Evolutionary conservation across 2,888 invertebrate genomes (phyloP), one percentile per base, ranked within the genome.

Genomic region (Hanleya hanleyi): DNA sequence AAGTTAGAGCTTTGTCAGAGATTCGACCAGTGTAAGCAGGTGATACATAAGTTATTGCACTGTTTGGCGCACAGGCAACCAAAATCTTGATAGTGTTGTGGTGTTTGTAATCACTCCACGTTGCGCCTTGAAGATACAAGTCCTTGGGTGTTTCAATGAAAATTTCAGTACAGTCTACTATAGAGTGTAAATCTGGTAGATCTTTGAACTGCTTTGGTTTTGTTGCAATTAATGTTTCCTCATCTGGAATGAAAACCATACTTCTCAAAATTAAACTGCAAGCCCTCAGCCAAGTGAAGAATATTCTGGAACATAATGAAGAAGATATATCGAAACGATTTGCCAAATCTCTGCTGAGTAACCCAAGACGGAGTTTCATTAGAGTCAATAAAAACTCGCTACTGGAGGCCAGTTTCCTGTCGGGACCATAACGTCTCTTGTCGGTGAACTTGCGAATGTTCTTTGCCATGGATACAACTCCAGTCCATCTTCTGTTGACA

Each of bases 61-160:
- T 77, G 64, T 76, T 79, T 65, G 80, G 81, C 1, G 74, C 29
- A 70, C 71, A 75, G 0, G 67, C 70, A 47, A 80, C 70, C 3
- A 82, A 47, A 18, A 76, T 29, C 65, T 81, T 82, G 1, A 73
- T 26, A 15, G 81, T 82, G 67, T 81, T 81, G 69, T 80, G 78
- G 37, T 82, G 77, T 66, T 82, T 82, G 65, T 80, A 80, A 35
- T 79, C 75, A 47, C 76, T 75, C 78, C 75, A 81, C n/a, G 77
- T 77, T 6, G 64, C 57, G 12, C 57, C 26, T 61, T 78, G 78
- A 18, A 78, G 61, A 7, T 65, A 38, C 3, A 77, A 41, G 49
- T 81, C 73, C 18, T 74, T 66, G 32, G 79, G 79, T 35, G 70
- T 73, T 41, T 79, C 74, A 50, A 78, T 76, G 37, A 78, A 57